Conservation (phyloP, 2,888 invertebrate species). For the Leptinotarsa haldemani region DNA sequence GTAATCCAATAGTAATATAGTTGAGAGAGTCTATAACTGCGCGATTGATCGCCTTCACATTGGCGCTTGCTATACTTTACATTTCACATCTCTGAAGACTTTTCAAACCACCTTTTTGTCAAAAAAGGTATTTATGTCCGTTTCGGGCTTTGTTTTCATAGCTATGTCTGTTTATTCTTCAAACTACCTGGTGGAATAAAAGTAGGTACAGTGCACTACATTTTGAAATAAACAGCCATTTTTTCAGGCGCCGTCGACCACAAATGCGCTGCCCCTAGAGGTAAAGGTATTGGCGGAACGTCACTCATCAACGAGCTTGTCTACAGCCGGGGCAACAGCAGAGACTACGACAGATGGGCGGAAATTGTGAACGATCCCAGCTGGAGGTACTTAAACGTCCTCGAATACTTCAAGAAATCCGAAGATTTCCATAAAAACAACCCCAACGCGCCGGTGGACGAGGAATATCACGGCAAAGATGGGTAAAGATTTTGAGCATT, state of each 20-base stretch:
- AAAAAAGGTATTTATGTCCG: too few species aligned
- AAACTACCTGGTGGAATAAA: background rate
- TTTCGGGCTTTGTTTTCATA: too few species aligned
- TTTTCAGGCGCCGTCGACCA: conserved; percentile 32
- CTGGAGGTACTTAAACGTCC: conserved; percentile 71
- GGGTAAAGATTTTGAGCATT: background rate
- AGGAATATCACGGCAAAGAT: conserved; percentile 28
- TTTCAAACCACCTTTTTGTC: too few species aligned
- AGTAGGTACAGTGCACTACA: background rate
- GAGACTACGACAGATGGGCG: conserved; percentile 67
- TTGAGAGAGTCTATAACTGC: too few species aligned
- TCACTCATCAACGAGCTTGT: conserved; percentile 68
- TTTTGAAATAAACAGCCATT: background rate
- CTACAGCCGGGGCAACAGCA: conserved; percentile 65
- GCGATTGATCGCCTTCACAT: too few species aligned
- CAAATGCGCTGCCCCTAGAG: conserved; percentile 62
- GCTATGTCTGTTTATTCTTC: background rate
- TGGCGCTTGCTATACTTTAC: too few species aligned
- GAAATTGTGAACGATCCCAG: conserved; percentile 53
- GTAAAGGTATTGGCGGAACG: conserved; percentile 68
- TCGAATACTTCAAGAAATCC: conserved; percentile 63
- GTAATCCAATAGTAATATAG: too few species aligned
- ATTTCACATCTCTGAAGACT: too few species aligned
- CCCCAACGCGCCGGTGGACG: conserved; percentile 28
- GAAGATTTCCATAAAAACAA: conserved; percentile 37